Evolutionary conservation across 2,797 vertebrate species (phyloP).

Genomic region (Vultur gryphus): DNA sequence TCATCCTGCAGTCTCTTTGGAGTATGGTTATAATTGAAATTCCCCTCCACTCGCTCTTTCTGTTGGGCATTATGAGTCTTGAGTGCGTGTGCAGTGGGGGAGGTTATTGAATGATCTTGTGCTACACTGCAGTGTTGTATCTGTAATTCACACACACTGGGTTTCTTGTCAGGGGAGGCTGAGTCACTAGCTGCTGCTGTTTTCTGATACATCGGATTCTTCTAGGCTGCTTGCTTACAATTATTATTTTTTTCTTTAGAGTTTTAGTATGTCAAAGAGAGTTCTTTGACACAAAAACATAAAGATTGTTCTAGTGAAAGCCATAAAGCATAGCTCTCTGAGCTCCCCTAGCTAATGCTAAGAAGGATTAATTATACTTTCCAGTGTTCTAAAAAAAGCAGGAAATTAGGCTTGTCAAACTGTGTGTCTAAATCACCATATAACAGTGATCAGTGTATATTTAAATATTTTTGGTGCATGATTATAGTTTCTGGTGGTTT

Average conservation of each 20-base stretch:
- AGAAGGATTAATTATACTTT: conserved; percentile 19
- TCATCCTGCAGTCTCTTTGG: background rate
- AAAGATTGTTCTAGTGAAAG: background rate
- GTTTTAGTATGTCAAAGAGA: background rate
- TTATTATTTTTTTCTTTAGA: background rate
- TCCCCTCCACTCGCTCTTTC: background rate
- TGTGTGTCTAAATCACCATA: background rate
- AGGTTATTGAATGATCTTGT: background rate
- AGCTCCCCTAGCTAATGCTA: background rate
- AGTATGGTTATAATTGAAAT: conserved; percentile 20
- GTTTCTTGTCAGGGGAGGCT: conserved; percentile 28
- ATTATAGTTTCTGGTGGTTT: background rate
- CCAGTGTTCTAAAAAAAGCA: background rate
- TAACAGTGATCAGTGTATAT: background rate
- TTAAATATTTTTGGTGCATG: background rate
- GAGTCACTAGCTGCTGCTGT: conserved; percentile 43
- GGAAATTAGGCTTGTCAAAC: background rate
- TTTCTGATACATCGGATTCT: background rate
- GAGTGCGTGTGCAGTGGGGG: background rate
- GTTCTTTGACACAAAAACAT: background rate
- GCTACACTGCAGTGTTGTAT: conserved; percentile 32
- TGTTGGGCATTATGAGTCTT: conserved; percentile 5
- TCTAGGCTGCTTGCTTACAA: background rate
- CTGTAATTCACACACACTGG: conserved; percentile 22
- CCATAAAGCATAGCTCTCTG: background rate